Percentiles rank a stretch among this genome's conserved stretches.
These are phyloP conservation scores for Amphibalanus amphitrite DNA, from an alignment of 1,140 invertebrate genomes.

Conservation along the genomic window DNA sequence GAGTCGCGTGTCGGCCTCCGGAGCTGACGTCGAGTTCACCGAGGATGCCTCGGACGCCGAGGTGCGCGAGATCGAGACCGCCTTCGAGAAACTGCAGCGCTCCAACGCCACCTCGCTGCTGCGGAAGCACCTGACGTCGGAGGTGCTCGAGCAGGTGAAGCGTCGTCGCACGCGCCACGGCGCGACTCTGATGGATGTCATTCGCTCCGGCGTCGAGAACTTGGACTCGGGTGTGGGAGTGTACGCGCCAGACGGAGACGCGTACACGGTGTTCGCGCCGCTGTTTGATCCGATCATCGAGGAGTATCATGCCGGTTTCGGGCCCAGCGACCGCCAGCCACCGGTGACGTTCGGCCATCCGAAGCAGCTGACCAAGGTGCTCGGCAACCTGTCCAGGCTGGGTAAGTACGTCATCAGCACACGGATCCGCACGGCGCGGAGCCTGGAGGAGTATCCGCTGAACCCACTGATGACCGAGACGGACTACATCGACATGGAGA, in stretches of 20 bases:
- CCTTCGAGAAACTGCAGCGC: slow-evolving; percentile 33
- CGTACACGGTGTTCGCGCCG: slow-evolving; percentile 57
- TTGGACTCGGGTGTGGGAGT: slow-evolving; percentile 17
- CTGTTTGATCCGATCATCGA: slow-evolving; percentile 57
- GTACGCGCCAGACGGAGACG: slow-evolving; percentile 55
- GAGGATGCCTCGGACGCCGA: not conserved
- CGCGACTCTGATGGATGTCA: slow-evolving; percentile 71
- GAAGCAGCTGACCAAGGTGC: slow-evolving; percentile 18
- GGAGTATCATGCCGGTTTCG: slow-evolving; percentile 36
- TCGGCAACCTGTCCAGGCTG: slow-evolving; percentile 49
- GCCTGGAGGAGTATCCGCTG: slow-evolving; percentile 51
- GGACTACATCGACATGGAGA: slow-evolving; percentile 22
- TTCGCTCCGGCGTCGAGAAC: slow-evolving; percentile 51
- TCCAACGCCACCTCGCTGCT: slow-evolving; percentile 73
- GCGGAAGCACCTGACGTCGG: slow-evolving; percentile 81
- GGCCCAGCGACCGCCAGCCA: slow-evolving; percentile 33
- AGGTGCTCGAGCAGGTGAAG: slow-evolving; percentile 75
- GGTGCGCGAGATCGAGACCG: slow-evolving; percentile 21
- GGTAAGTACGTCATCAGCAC: slow-evolving; percentile 52
- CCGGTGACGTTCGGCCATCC: slow-evolving; percentile 31
- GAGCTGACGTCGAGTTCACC: not conserved
- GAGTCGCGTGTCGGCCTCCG: not conserved
- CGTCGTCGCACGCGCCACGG: slow-evolving; percentile 67
- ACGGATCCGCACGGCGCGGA: slow-evolving; percentile 54
- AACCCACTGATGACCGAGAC: slow-evolving; percentile 26